Conservation (phyloP, 1,140 invertebrate genomes). For the Penaeus japonicus region DNA sequence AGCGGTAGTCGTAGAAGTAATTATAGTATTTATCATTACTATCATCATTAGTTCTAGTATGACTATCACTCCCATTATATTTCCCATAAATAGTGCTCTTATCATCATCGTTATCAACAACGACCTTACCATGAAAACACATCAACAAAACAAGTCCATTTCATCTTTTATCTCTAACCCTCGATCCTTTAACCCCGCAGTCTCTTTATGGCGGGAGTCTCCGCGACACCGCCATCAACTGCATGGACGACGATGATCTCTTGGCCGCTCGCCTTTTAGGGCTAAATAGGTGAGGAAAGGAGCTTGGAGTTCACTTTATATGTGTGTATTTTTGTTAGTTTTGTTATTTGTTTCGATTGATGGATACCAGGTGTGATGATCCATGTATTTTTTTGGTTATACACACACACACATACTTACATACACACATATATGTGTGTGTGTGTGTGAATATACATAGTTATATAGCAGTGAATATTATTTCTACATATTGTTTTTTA, state of each 20-base stretch:
- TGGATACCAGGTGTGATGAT: too few relatives aligned
- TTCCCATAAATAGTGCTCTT: too few relatives aligned
- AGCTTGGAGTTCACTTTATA: background rate
- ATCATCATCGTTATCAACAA: too few relatives aligned
- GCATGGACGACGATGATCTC: slow-evolving; percentile 61
- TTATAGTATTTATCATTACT: too few relatives aligned
- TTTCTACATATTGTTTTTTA: background rate
- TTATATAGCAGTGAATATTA: background rate
- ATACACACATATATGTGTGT: background rate
- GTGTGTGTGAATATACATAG: background rate
- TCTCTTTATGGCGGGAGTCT: slow-evolving; percentile 62
- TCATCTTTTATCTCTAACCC: slow-evolving; percentile 25
- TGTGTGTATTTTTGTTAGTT: background rate
- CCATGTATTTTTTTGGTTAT: background rate
- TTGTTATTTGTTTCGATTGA: background rate
- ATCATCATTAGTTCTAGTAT: too few relatives aligned
- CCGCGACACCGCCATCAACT: slow-evolving; percentile 66
- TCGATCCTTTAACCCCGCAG: slow-evolving; percentile 35
- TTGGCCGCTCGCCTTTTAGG: slow-evolving; percentile 59
- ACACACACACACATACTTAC: background rate
- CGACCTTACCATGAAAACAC: too few relatives aligned
- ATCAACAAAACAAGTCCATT: background rate
- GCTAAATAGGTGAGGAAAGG: slow-evolving; percentile 57
- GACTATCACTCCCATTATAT: too few relatives aligned
- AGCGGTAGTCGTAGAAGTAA: too few relatives aligned